Evolutionary conservation across 2,113 vertebrate species (phyloP).

Genomic region (human): GRCh38 chr9:86891501-86892000

Average conservation of each 20-base stretch:
- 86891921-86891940: not conserved
- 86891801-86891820: not conserved
- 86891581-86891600: not conserved
- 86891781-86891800: not conserved
- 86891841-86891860: not conserved
- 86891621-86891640: not conserved
- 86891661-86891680: not conserved
- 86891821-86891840: not conserved
- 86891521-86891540: not conserved
- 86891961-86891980: not conserved
- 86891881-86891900: not conserved
- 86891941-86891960: not conserved
- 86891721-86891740: not conserved
- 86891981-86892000: not conserved
- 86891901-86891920: not conserved
- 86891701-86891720: not conserved
- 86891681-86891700: not conserved
- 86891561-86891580: not conserved
- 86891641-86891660: not conserved
- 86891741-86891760: not conserved
- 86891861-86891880: not conserved
- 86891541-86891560: not conserved
- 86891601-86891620: not conserved
- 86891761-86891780: not conserved
- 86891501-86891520: not conserved